Evolutionary conservation across 2,113 vertebrate species (phyloP).

Genomic region (Pachyramphus minor): DNA sequence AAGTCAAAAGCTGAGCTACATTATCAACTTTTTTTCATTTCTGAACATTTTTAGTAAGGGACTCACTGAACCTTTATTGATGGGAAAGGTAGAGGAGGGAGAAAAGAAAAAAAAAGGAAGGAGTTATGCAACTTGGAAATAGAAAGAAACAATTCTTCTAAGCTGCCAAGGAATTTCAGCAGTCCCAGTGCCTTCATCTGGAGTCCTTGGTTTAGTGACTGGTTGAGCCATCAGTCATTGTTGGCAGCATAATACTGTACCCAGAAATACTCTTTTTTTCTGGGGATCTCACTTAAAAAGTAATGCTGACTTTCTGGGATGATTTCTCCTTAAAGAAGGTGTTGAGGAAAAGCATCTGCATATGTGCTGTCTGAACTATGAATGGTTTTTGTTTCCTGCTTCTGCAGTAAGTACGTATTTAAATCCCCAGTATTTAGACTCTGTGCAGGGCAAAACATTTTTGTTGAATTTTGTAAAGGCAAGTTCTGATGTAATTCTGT

Average conservation of each 20-base stretch:
- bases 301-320: background rate
- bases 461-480: background rate
- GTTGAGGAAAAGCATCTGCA: background rate
- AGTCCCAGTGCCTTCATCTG: background rate
- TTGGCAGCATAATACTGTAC: fast-evolving
- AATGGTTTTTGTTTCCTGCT: background rate
- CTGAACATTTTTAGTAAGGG: background rate
- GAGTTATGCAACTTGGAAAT: background rate
- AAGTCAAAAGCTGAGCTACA: background rate
- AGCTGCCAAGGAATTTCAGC: background rate
- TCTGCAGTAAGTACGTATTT: background rate
- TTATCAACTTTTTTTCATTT: background rate
- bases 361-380: background rate
- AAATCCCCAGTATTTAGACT: background rate
- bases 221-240: background rate
- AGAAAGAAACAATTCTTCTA: background rate
- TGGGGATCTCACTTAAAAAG: background rate
- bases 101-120: background rate
- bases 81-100: background rate
- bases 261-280: background rate
- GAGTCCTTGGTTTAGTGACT: background rate
- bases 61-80: fast-evolving
- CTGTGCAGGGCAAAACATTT: background rate
- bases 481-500: constrained; percentile 11
- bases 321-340: background rate